Conservation (phyloP, 2,888 invertebrate species). For the Pyrochroa serraticornis region DNA sequence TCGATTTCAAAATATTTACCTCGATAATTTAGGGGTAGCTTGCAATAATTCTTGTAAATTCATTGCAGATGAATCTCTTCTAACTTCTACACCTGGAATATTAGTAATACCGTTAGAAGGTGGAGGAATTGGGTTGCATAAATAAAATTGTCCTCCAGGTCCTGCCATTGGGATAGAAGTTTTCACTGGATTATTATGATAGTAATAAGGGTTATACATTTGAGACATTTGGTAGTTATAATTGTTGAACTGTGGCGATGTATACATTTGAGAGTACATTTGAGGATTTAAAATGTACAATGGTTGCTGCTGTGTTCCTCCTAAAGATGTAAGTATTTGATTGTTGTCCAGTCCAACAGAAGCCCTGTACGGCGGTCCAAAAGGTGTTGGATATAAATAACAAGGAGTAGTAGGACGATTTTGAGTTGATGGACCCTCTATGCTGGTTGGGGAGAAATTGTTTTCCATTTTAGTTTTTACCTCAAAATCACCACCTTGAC, state of each 20-base stretch:
- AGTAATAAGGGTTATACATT: conserved; percentile 11
- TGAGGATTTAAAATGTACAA: conserved; percentile 43
- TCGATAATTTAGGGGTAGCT: neutral
- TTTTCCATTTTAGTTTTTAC: conserved; percentile 30
- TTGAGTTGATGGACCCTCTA: conserved; percentile 41
- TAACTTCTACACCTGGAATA: conserved; percentile 50
- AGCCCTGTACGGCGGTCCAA: conserved; percentile 39
- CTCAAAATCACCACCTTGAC: conserved; percentile 13
- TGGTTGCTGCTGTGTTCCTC: conserved; percentile 26
- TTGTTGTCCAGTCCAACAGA: conserved; percentile 29
- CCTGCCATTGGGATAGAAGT: conserved; percentile 26
- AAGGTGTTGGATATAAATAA: conserved; percentile 39
- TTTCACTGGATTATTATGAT: conserved; percentile 12
- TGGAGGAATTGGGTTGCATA: conserved; percentile 51
- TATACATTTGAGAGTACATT: conserved; percentile 35
- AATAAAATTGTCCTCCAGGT: conserved; percentile 50
- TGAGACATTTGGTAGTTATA: conserved; percentile 1
- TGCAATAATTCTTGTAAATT: conserved; percentile 44
- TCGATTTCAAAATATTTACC: neutral
- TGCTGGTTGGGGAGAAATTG: conserved; percentile 19
- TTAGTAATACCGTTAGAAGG: conserved; percentile 41
- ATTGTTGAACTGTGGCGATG: conserved; percentile 9
- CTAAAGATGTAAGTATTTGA: conserved; percentile 29
- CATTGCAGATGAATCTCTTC: conserved; percentile 34
- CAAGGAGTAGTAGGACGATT: conserved; percentile 43